Base-by-base conservation (phyloP, 1,140 invertebrate species). In the Heliothis subflexa region DNA sequence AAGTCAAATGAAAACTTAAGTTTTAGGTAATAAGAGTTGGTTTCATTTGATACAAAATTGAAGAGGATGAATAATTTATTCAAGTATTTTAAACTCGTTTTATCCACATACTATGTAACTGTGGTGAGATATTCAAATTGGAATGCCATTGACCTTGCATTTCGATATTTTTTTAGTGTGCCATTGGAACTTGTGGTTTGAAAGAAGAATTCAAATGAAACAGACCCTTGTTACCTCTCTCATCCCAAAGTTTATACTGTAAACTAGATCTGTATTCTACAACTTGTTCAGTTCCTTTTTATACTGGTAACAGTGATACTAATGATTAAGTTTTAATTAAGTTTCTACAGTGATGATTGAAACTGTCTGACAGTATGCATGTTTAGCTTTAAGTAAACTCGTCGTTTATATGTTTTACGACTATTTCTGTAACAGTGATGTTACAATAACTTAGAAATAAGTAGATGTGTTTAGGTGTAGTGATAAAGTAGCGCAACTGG, bases 221-320 rank as follows among this genome's bases (percentile, higher is more conserved):
- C 2, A 49, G 21, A 70, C 47, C 50, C 66, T 68, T 49, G 3
- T 33, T 14, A 25, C 47, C 47, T 28, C 47, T 70, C 21, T 14
- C 72, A 62, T 49, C 72, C 66, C 72, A 74, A 74, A 74, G 57
- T 49, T 59, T 52, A 12, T 33, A 21, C 28, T 77, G 18, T 50
- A 61, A 52, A 70, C n/a, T 61, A 81, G 80, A 78, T 81, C 80
- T 81, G 80, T 64, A 52, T 78, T 73, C 52, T 62, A 21, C 64
- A 66, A 75, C 40, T 74, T 76, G 83, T 88, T 91, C 83, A 93
- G 91, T 91, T 93, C 91, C 91, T 91, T 89, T 75, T 81, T 81
- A 76, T 87, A 90, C 87, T 89, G 86, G 87, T 87, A 85, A 83
- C 86, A 91, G 91, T 93, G 91, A 93, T 93, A 93, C 84, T 93